phyloP scores from a whole-genome alignment of 2,113 vertebrate species.

The Cyrtonyx montezumae region DNA sequence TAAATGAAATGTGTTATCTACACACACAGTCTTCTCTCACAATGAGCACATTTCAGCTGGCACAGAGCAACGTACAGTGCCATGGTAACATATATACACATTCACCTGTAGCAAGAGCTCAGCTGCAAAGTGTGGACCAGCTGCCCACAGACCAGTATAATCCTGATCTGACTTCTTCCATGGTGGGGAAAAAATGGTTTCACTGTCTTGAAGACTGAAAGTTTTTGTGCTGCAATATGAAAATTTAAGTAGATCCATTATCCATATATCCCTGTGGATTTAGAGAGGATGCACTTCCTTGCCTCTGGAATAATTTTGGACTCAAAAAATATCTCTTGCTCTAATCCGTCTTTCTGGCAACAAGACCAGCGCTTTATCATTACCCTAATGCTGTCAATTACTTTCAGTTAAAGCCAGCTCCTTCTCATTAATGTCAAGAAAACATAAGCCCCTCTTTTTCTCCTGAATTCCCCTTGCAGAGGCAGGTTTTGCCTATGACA shows the following conservation, averaged over 20 bases:
- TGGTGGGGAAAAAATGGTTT: not conserved
- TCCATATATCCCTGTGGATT: not conserved
- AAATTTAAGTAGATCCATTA: constrained; percentile 17
- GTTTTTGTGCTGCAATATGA: not conserved
- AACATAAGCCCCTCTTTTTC: constrained; percentile 28
- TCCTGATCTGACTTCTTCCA: not conserved
- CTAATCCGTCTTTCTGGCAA: constrained; percentile 44
- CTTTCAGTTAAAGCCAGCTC: constrained; percentile 49
- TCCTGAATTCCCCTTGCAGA: not conserved
- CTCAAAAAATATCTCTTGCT: not conserved
- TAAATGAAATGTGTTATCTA: not conserved
- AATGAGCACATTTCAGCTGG: not conserved
- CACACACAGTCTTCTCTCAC: not conserved
- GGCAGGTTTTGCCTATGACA: not conserved
- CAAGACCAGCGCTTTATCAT: constrained; percentile 6
- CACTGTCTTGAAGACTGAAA: not conserved
- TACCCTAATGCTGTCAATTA: constrained; percentile 53
- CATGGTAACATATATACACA: not conserved
- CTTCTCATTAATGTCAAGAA: constrained; percentile 55
- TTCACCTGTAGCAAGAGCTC: not conserved
- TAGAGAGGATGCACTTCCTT: constrained; percentile 1
- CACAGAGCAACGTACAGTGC: not conserved
- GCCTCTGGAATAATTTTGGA: constrained; percentile 32
- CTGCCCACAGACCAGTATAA: not conserved
- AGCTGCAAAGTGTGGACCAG: not conserved